Base-by-base conservation (phyloP, 2,113 vertebrate species). In the Tyto alba region DNA sequence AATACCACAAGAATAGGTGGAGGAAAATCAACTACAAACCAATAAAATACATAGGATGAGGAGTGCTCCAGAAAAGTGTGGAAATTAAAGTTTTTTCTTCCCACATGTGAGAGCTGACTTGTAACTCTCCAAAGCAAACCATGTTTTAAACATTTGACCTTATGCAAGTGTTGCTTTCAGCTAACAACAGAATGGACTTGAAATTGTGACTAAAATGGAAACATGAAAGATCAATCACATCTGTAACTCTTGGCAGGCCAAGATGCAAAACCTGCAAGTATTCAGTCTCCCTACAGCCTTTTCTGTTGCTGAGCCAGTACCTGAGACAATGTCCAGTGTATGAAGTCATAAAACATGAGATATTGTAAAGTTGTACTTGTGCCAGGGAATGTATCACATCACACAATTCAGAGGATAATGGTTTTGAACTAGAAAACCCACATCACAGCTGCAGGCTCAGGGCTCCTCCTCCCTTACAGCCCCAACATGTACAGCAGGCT, bases 181-280 rank as follows among this genome's bases (percentile, higher is more conserved):
- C 78, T 95, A 29, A 41, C 53, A 87, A 43, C 26, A 57, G 29
- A 93, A 83, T 16, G 22, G 56, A 20, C 27, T 66, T 82, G 78
- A 94, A 85, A 80, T 73, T 76, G 74, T 72, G 25, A 55, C 36
- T 90, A 11, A 66, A 92, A 78, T 89, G 73, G 43, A 86, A 94
- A 88, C 19, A 15, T 23, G n/a, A 47, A 71, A 78, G 85, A 94
- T 78, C 83, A 91, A 60, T 89, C 90, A 94, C 83, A 90, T 87
- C 45, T 93, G 85, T 72, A 57, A 48, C 22, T 92, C 40, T 92
- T 94, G 88, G 93, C 90, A 89, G 40, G 40, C 56, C 62, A 64
- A 63, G n/a, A 77, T 52, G 50, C 21, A 89, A 47, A 90, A 86
- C 79, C 56, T 71, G 60, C 66, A 89, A 47, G 26, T 72, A 47